Evolutionary conservation across 1,140 invertebrate species (phyloP).

Genomic region (Bombyx mandarina): DNA sequence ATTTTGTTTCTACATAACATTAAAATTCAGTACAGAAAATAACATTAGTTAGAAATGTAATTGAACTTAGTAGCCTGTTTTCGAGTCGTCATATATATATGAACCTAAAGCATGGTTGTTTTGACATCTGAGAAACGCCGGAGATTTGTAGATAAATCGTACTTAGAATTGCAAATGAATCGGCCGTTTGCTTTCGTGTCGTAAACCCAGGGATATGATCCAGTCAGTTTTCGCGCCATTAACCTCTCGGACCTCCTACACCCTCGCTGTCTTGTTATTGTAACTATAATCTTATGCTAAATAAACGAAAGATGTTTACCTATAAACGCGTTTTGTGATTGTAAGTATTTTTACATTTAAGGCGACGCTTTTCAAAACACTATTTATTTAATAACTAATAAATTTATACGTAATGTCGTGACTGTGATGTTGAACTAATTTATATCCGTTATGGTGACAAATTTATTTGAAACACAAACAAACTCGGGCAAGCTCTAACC

Average conservation of each 20-base stretch:
- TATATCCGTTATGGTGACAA: too few species aligned
- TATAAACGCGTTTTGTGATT: slow-evolving; percentile 26
- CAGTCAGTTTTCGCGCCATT: slow-evolving; percentile 69
- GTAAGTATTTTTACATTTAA: background rate
- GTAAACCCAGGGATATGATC: slow-evolving; percentile 67
- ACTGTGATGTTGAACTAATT: too few species aligned
- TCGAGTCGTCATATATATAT: background rate
- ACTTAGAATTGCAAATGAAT: slow-evolving; percentile 70
- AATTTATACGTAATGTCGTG: too few species aligned
- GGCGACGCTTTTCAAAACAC: too few species aligned
- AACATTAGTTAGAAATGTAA: too few species aligned
- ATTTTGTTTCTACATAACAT: too few species aligned
- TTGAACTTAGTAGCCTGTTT: too few species aligned
- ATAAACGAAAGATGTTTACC: background rate
- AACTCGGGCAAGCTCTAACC: too few species aligned
- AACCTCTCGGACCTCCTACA: slow-evolving; percentile 50
- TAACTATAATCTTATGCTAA: slow-evolving; percentile 24
- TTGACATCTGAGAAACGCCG: slow-evolving; percentile 24
- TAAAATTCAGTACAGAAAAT: too few species aligned
- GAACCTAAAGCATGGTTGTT: slow-evolving; percentile 7
- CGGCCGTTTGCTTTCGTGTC: slow-evolving; percentile 61
- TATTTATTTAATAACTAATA: too few species aligned
- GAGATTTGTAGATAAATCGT: slow-evolving; percentile 38
- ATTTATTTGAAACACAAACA: too few species aligned
- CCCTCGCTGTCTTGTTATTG: slow-evolving; percentile 44